phyloP scores from a whole-genome alignment of 2,888 invertebrate genomes.

The Ennomos quercinarius region DNA sequence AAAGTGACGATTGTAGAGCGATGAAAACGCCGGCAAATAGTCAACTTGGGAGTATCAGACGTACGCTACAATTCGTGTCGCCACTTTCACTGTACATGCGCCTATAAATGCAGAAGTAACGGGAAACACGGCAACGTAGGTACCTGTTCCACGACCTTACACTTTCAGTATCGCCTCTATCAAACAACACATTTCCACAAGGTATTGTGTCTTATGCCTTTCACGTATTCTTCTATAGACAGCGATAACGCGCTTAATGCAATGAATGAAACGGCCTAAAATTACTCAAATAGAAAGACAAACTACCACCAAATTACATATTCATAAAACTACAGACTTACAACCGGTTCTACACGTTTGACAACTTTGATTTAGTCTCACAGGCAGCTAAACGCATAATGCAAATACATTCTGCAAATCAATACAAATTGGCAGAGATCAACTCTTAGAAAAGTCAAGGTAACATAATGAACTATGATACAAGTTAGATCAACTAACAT shows the following conservation, averaged over 20 bases:
- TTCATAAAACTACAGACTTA: conserved; percentile 33
- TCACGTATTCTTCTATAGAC: no score
- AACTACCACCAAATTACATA: conserved; percentile 43
- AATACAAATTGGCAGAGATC: no score
- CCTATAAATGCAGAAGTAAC: conserved; percentile 40
- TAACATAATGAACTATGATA: no score
- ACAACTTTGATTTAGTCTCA: conserved; percentile 13
- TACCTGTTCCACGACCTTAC: conserved; percentile 48
- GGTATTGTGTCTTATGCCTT: not conserved
- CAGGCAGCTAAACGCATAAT: not conserved
- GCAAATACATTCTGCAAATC: not conserved
- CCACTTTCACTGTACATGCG: conserved; percentile 75
- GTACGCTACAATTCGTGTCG: conserved; percentile 44
- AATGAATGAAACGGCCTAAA: conserved; percentile 35
- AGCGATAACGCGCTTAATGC: conserved; percentile 20
- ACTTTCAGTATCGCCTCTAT: conserved; percentile 47
- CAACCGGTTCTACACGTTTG: conserved; percentile 42
- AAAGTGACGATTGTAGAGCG: no score
- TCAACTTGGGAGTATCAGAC: not conserved
- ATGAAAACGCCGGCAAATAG: no score
- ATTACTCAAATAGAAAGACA: conserved; percentile 41
- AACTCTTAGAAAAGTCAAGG: no score
- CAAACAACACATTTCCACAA: conserved; percentile 30
- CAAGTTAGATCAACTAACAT: no score
- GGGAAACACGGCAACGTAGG: conserved; percentile 24